Percentiles rank a stretch among this genome's conserved stretches.
phyloP scores from a whole-genome alignment of 2,888 invertebrate genomes.

The Ophion ventricosus region DNA sequence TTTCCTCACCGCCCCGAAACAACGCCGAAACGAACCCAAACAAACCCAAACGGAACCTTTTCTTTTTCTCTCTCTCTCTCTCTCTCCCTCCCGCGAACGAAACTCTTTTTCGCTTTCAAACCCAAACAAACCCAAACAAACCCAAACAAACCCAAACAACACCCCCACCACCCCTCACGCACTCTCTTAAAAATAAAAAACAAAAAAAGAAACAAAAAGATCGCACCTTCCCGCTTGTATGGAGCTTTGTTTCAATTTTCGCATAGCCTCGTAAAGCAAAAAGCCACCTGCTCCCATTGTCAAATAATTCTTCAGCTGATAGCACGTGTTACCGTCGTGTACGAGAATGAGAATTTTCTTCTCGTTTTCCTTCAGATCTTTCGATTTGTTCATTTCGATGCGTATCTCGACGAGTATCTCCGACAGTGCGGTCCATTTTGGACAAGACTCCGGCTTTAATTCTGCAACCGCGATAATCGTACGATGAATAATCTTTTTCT shows the following conservation, averaged over 20 bases:
- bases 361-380: constrained; percentile 81
- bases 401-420: constrained; percentile 95
- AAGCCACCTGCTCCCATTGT: constrained; percentile 78
- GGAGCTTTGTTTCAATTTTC: constrained; percentile 73
- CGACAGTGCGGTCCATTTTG: constrained; percentile 94
- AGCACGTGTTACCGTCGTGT: constrained; percentile 92
- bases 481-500: background rate
- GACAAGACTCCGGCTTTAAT: constrained; percentile 92
- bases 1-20: too few relatives aligned
- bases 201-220: background rate
- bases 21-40: too few relatives aligned
- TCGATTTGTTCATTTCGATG: constrained; percentile 86
- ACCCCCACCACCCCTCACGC: too few relatives aligned
- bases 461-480: constrained; percentile 83
- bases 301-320: constrained; percentile 87
- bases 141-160: too few relatives aligned
- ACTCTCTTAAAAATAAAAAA: background rate
- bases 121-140: too few relatives aligned
- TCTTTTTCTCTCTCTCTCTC: too few relatives aligned
- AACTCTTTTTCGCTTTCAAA: too few relatives aligned
- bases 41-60: too few relatives aligned
- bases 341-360: constrained; percentile 94
- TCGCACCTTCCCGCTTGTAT: constrained; percentile 63
- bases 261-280: constrained; percentile 75
- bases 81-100: too few relatives aligned